These are phyloP conservation scores for Diprion similis DNA, from an alignment of 1,140 invertebrate genomes.

Conservation along the genomic window DNA sequence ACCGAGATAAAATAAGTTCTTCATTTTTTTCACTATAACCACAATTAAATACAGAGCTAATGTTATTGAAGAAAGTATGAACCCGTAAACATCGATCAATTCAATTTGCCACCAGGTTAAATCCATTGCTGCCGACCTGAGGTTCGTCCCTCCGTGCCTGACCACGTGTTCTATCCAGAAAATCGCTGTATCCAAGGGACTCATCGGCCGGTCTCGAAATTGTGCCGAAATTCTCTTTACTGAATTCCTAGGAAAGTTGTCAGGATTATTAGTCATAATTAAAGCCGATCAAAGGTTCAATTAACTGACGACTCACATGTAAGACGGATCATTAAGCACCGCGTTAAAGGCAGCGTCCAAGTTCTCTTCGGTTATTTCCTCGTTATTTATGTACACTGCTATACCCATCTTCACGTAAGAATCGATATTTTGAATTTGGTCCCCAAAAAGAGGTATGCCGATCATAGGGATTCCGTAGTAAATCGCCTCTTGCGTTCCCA, in stretches of 20 bases:
- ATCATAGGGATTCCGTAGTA: constrained; percentile 59
- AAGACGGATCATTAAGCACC: constrained; percentile 45
- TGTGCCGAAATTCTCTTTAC: constrained; percentile 45
- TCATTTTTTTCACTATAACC: background rate
- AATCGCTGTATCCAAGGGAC: constrained; percentile 60
- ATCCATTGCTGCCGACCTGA: constrained; percentile 38
- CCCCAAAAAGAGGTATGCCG: constrained; percentile 59
- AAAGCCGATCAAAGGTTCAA: background rate
- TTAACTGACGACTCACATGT: constrained; percentile 36
- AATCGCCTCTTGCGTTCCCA: constrained; percentile 57
- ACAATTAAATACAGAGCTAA: background rate
- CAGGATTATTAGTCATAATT: background rate
- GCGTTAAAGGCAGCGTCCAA: constrained; percentile 41
- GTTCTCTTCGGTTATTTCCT: constrained; percentile 42
- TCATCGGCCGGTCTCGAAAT: constrained; percentile 56
- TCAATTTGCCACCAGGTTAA: constrained; percentile 42
- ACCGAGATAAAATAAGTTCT: background rate
- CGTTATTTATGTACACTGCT: constrained; percentile 31
- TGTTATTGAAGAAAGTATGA: constrained; percentile 21
- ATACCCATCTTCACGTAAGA: constrained; percentile 28
- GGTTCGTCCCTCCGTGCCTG: constrained; percentile 50
- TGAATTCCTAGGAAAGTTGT: constrained; percentile 24
- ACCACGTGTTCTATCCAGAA: constrained; percentile 66
- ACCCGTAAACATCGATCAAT: constrained; percentile 45
- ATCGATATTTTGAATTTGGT: constrained; percentile 57